phyloP scores from a whole-genome alignment of 2,113 vertebrate genomes.

The Zingel zingel region DNA sequence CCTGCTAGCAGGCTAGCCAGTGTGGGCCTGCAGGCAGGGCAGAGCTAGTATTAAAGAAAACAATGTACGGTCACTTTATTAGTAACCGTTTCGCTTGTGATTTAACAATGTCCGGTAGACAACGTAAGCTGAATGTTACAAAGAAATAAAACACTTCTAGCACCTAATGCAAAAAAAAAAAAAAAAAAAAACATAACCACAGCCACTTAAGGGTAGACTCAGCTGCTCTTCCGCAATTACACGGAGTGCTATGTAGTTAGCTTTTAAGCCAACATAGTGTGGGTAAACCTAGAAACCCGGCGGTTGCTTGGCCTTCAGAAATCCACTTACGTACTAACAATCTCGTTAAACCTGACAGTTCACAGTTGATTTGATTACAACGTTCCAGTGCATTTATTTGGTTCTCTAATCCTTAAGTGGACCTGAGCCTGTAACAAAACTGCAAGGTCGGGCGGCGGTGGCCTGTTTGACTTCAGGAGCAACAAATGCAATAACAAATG shows the following conservation, averaged over 20 bases:
- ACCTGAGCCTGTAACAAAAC: conserved; percentile 26
- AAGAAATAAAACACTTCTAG: background rate
- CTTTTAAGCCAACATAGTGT: conserved; percentile 44
- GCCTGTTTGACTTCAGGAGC: conserved; percentile 59
- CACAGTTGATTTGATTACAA: conserved; percentile 66
- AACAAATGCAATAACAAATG: conserved; percentile 37
- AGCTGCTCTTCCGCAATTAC: conserved; percentile 79
- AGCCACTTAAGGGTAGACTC: conserved; percentile 47
- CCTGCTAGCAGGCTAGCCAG: conserved; percentile 63
- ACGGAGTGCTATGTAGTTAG: conserved; percentile 66
- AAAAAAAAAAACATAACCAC: conserved; percentile 25
- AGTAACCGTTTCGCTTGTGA: background rate
- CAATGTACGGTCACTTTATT: background rate
- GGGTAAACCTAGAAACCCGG: conserved; percentile 37
- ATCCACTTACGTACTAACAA: conserved; percentile 80
- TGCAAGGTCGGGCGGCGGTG: conserved; percentile 79
- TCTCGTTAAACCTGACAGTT: conserved; percentile 72
- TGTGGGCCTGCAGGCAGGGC: conserved; percentile 71
- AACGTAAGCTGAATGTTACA: background rate
- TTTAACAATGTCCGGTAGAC: background rate
- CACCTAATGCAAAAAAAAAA: conserved; percentile 10
- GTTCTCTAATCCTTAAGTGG: conserved; percentile 9
- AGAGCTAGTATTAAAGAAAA: conserved; percentile 32
- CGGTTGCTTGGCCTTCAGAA: conserved; percentile 42
- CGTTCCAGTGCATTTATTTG: conserved; percentile 22